Conservation (phyloP, 2,888 invertebrate genomes). For the Stegophylla sp. region DNA sequence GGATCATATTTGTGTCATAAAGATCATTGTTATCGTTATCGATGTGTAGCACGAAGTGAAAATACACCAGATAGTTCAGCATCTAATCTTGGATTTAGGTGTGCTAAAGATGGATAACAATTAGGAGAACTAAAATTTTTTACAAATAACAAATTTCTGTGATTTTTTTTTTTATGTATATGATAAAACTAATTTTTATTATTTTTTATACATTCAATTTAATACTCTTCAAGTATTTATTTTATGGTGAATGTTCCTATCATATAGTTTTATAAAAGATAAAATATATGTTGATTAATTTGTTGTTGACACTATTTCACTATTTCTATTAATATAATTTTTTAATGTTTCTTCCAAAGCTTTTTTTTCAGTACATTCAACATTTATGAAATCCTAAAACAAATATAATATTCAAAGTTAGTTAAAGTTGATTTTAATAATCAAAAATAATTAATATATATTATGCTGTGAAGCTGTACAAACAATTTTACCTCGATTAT, state of each 20-base stretch:
- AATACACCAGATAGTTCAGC: conserved; percentile 94
- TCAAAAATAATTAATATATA: too few species aligned
- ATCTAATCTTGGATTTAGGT: conserved; percentile 91
- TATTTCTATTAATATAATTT: conserved; percentile 37
- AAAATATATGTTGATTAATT: conserved; percentile 12
- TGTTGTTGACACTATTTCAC: conserved; percentile 1
- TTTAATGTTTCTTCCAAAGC: conserved; percentile 31
- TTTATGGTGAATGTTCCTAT: background rate
- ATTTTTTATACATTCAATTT: conserved; percentile 5
- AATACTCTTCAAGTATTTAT: background rate
- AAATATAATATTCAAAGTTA: background rate
- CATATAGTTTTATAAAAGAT: conserved; percentile 2
- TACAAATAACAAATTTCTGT: background rate
- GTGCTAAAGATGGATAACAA: conserved; percentile 68
- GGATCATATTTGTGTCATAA: conserved; percentile 92
- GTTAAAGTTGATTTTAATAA: background rate
- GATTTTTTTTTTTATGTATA: background rate
- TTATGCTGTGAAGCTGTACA: too few species aligned
- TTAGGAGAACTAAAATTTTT: background rate
- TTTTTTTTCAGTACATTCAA: conserved; percentile 44
- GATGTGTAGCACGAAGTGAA: conserved; percentile 92
- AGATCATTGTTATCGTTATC: conserved; percentile 89
- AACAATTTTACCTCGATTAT: conserved; percentile 31
- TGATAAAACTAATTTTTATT: conserved; percentile 1
- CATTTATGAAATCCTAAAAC: conserved; percentile 47